Base-by-base conservation (phyloP, 2,797 vertebrate species). In the Sylvilagus floridanus region DNA sequence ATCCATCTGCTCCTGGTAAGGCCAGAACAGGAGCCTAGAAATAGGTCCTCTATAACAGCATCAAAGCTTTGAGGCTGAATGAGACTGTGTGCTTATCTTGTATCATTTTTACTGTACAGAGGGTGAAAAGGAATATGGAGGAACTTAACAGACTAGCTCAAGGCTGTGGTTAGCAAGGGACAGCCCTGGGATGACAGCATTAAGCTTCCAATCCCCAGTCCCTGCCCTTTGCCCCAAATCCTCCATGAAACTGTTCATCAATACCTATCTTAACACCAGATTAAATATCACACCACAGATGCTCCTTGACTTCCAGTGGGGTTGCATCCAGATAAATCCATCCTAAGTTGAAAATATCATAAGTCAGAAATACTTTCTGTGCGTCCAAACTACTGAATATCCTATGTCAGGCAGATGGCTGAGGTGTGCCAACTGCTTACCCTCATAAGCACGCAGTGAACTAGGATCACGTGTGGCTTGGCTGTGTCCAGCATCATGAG, bases 31-130 rank as follows among this genome's bases (percentile, higher is more conserved):
- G 84, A n/a, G 16, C 50, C 92, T 86, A 8, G 28, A 57, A 32
- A 66, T 54, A 22, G 22, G 37, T 52, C 62, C 72, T 88, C 66
- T 84, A 57, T 93, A 72, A 68, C 65, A 95, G 92, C 21, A 75
- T 13, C 24, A 77, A 22, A 62, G 5, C 28, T 57, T 42, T 68
- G 47, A 65, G 82, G 68, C 28, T 85, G 65, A 94, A 37, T 47
- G n/a, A 32, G 54, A 73, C 35, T 37, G 14, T 52, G 69, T 9
- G 19, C 42, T 72, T 16, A 10, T n/a, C 60, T 88, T 79, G 6
- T 63, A 62, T 90, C 19, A 79, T 30, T 90, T 91, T 84, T 54
- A 81, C 84, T 72, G 75, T 90, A 35, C 16, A 68, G 60, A 90
- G 66, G n/a, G n/a, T 14, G 57, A 88, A 72, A 19, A 8, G 30